These are phyloP conservation scores for Drosophila lacteicornis DNA, from an alignment of 1,140 invertebrate species.

Conservation along the genomic window DNA sequence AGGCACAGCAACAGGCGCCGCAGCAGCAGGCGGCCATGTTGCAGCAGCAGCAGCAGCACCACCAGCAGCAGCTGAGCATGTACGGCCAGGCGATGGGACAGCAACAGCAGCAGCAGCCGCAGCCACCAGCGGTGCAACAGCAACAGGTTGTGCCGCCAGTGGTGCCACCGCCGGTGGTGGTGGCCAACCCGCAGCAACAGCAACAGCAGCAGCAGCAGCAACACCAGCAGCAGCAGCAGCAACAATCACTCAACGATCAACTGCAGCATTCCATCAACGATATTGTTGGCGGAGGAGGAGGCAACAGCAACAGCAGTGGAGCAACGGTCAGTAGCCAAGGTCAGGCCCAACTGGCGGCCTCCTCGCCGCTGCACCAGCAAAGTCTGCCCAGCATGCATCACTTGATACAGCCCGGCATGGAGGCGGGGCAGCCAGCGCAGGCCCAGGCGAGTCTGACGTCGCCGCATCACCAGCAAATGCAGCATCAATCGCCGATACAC, in stretches of 20 bases:
- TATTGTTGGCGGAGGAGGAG: constrained; percentile 67
- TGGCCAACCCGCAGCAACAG: constrained; percentile 44
- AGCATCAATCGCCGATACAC: constrained; percentile 71
- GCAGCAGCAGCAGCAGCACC: constrained; percentile 68
- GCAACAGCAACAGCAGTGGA: constrained; percentile 63
- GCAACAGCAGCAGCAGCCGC: constrained; percentile 86
- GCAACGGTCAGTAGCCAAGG: constrained; percentile 4
- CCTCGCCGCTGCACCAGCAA: constrained; percentile 68
- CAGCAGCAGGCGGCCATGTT: constrained; percentile 55
- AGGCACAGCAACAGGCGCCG: constrained; percentile 50
- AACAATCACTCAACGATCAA: constrained; percentile 75
- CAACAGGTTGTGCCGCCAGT: constrained; percentile 43
- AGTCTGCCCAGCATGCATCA: constrained; percentile 73
- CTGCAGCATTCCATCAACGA: constrained; percentile 84
- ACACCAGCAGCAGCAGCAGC: constrained; percentile 73
- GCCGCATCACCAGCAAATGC: constrained; percentile 74
- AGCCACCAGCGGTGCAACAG: constrained; percentile 77
- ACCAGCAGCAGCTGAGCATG: constrained; percentile 66
- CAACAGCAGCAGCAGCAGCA: constrained; percentile 63
- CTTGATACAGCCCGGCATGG: constrained; percentile 58
- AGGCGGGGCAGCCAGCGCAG: constrained; percentile 42
- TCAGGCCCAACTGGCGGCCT: constrained; percentile 54
- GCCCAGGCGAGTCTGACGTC: constrained; percentile 46
- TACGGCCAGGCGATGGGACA: constrained; percentile 85
- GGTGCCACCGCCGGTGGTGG: constrained; percentile 31